These are phyloP conservation scores for Actinostola sp. DNA, from an alignment of 92 coral and sea anemone genomes.

Conservation along the genomic window DNA sequence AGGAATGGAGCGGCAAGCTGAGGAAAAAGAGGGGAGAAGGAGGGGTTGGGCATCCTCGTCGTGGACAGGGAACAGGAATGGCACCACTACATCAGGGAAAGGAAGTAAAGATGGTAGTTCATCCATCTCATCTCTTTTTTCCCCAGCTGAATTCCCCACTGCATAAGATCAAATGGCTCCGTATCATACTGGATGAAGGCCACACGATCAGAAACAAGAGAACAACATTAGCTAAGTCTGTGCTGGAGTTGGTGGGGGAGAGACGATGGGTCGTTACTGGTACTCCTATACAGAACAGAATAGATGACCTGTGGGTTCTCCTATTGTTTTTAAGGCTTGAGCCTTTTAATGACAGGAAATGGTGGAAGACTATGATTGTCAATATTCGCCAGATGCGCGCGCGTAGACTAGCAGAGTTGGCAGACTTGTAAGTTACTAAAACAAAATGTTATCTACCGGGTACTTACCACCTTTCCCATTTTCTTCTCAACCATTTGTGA, in stretches of 20 bases:
- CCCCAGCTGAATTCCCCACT: slow-evolving; percentile 70
- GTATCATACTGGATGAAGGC: slow-evolving; percentile 82
- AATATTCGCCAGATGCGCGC: slow-evolving; percentile 41
- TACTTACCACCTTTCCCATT: too few species aligned
- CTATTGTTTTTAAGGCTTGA: slow-evolving; percentile 65
- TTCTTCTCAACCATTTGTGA: too few species aligned
- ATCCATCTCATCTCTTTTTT: background rate
- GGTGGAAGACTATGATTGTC: slow-evolving; percentile 72
- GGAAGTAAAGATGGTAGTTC: too few species aligned
- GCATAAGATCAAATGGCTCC: slow-evolving; percentile 84
- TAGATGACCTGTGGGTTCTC: slow-evolving; percentile 74
- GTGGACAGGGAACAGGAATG: too few species aligned
- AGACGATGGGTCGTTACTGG: slow-evolving; percentile 88
- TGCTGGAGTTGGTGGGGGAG: slow-evolving; percentile 51
- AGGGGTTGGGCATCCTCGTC: too few species aligned
- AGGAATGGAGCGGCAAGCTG: too few species aligned
- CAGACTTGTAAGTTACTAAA: slow-evolving; percentile 56
- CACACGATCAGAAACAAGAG: slow-evolving; percentile 77
- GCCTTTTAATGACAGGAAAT: slow-evolving; percentile 69
- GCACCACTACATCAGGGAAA: too few species aligned
- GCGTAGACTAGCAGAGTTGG: slow-evolving; percentile 46
- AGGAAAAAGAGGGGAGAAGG: too few species aligned
- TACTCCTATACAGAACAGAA: slow-evolving; percentile 86
- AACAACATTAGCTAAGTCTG: slow-evolving; percentile 65
- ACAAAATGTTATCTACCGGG: too few species aligned